A percentile compares a stretch with the other conserved stretches of the same genome.
Evolutionary conservation across 2,797 vertebrate genomes (phyloP).

Genomic region (Sebastes matsubarae): DNA sequence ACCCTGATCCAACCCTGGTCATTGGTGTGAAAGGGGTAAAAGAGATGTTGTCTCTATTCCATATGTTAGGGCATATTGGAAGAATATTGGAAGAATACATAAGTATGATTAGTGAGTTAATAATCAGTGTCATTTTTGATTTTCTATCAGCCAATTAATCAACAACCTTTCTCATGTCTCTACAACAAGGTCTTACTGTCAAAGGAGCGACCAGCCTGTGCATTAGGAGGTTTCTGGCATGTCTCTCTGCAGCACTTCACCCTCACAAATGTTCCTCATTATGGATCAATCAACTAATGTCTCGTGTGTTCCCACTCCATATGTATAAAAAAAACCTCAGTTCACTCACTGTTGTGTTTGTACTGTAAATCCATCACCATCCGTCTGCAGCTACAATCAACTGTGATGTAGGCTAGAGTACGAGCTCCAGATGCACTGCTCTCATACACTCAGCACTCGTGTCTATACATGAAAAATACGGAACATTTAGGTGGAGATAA

Average conservation of each 20-base stretch:
- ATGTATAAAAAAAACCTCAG: not conserved
- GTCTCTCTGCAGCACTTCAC: not conserved
- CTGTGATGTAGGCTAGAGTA: not conserved
- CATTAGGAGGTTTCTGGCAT: not conserved
- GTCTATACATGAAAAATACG: not conserved
- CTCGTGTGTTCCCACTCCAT: not conserved
- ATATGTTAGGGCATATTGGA: too few species aligned
- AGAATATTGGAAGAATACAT: too few species aligned
- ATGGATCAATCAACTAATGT: not conserved
- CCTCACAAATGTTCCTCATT: slow-evolving; percentile 9
- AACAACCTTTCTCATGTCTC: not conserved
- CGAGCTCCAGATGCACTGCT: not conserved
- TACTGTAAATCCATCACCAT: slow-evolving; percentile 11
- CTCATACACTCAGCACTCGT: not conserved
- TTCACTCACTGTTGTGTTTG: not conserved
- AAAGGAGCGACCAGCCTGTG: not conserved
- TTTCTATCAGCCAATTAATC: not conserved
- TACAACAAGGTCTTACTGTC: not conserved
- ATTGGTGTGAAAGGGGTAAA: too few species aligned
- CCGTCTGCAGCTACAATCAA: not conserved
- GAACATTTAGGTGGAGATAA: not conserved
- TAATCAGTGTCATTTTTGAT: not conserved
- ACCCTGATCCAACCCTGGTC: too few species aligned
- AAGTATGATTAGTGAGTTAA: too few species aligned
- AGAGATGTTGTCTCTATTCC: too few species aligned